These are phyloP conservation scores for Cephalopholis sonnerati DNA, from an alignment of 2,113 vertebrate species.

Conservation along the genomic window DNA sequence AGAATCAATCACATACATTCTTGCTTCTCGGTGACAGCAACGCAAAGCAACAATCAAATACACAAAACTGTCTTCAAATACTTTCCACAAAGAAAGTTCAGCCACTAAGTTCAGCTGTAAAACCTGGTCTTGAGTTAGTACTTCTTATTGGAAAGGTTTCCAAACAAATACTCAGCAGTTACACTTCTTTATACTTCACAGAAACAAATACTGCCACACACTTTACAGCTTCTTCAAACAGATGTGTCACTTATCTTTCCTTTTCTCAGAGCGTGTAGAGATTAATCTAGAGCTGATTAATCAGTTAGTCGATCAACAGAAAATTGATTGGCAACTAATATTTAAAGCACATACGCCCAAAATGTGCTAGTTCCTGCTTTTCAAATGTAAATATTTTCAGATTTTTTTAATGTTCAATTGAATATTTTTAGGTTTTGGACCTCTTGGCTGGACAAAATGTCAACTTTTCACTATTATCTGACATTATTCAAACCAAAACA, in stretches of 20 bases:
- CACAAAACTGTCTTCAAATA: slow-evolving; percentile 32
- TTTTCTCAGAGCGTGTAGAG: not conserved
- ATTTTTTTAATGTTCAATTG: not conserved
- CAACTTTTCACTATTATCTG: not conserved
- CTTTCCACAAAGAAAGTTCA: slow-evolving; percentile 32
- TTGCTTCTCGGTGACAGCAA: slow-evolving; percentile 58
- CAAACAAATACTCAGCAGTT: slow-evolving; percentile 29
- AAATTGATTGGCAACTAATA: not conserved
- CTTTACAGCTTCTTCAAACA: slow-evolving; percentile 42
- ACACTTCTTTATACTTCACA: slow-evolving; percentile 34
- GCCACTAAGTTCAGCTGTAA: slow-evolving; percentile 16
- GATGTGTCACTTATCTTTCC: not conserved
- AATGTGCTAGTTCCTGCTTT: not conserved
- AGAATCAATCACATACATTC: slow-evolving; percentile 65
- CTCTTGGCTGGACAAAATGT: not conserved
- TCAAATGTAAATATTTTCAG: not conserved
- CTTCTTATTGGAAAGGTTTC: slow-evolving; percentile 3
- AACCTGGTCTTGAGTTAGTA: not conserved
- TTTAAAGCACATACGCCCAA: not conserved
- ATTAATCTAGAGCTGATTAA: not conserved
- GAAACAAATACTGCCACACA: slow-evolving; percentile 56
- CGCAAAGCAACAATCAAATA: slow-evolving; percentile 38
- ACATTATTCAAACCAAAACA: not conserved
- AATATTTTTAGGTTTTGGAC: not conserved
- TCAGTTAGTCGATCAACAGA: not conserved